These are phyloP conservation scores for Spinus pinus DNA, from an alignment of 2,797 vertebrate species.

Conservation along the genomic window DNA sequence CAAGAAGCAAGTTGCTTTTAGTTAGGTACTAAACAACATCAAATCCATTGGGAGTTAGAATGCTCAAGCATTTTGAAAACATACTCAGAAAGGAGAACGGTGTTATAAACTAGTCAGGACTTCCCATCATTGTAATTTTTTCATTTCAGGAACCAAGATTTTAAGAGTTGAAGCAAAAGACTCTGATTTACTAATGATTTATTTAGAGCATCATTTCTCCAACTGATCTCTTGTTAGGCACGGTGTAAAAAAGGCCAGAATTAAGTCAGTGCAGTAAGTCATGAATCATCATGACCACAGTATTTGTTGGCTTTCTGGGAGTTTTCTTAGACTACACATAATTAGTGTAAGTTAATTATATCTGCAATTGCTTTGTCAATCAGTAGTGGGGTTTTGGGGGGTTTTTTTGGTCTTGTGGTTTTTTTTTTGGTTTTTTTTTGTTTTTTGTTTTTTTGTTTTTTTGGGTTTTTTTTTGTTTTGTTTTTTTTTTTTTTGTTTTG, in stretches of 20 bases:
- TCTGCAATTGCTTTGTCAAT: background rate
- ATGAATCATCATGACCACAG: background rate
- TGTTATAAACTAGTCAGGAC: background rate
- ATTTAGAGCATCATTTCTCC: background rate
- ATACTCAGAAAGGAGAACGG: background rate
- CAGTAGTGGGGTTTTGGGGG: too few species aligned
- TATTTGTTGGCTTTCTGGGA: background rate
- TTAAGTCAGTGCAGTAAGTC: background rate
- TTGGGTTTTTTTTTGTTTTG: background rate
- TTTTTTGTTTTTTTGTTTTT: background rate
- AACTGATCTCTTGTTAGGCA: background rate
- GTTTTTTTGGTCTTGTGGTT: background rate
- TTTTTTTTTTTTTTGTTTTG: background rate
- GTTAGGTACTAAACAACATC: background rate
- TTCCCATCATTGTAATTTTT: background rate
- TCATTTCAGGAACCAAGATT: background rate
- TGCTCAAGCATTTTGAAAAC: background rate
- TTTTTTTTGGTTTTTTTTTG: too few species aligned
- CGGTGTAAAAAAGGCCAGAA: background rate
- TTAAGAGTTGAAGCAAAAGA: background rate
- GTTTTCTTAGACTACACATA: background rate
- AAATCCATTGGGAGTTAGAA: background rate
- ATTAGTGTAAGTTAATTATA: background rate
- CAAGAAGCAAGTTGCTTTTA: background rate
- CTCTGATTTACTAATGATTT: background rate